These are phyloP conservation scores for Lepidurus packardi DNA, from an alignment of 1,140 invertebrate species.

Conservation along the genomic window DNA sequence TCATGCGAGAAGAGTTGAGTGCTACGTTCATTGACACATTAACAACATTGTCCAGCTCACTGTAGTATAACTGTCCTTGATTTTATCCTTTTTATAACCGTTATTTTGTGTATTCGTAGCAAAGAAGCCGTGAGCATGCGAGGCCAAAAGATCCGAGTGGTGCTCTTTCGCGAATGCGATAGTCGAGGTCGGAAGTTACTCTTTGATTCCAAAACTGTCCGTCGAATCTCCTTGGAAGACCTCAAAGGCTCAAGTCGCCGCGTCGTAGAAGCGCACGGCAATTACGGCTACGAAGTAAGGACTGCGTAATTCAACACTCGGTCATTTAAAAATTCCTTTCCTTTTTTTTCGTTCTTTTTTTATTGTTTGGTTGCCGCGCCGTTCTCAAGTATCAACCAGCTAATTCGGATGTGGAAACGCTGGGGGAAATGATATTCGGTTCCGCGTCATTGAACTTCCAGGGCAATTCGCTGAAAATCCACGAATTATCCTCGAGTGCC, in stretches of 20 bases:
- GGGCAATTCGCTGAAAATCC: slow-evolving; percentile 70
- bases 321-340: not conserved
- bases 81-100: not conserved
- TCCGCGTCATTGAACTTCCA: slow-evolving; percentile 77
- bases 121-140: not conserved
- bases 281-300: slow-evolving; percentile 4
- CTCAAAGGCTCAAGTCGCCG: slow-evolving; percentile 1
- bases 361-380: not conserved
- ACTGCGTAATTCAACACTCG: not conserved
- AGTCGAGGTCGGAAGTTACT: slow-evolving; percentile 68
- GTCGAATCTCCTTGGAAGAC: not conserved
- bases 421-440: slow-evolving; percentile 86
- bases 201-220: slow-evolving; percentile 62
- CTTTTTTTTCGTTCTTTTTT: not conserved
- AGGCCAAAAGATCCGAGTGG: slow-evolving; percentile 49
- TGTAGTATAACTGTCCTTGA: slow-evolving; percentile 6
- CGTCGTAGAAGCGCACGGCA: not conserved
- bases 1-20: not conserved
- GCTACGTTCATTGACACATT: not conserved
- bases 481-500: slow-evolving; percentile 35
- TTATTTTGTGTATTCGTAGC: not conserved
- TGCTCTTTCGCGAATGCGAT: slow-evolving; percentile 80
- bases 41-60: not conserved
- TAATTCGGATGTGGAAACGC: slow-evolving; percentile 60
- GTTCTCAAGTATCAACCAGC: slow-evolving; percentile 40